Evolutionary conservation across 2,797 vertebrate species (phyloP), one percentile per base, ranked within the genome.

Genomic region (Leptodactylus fallax): DNA sequence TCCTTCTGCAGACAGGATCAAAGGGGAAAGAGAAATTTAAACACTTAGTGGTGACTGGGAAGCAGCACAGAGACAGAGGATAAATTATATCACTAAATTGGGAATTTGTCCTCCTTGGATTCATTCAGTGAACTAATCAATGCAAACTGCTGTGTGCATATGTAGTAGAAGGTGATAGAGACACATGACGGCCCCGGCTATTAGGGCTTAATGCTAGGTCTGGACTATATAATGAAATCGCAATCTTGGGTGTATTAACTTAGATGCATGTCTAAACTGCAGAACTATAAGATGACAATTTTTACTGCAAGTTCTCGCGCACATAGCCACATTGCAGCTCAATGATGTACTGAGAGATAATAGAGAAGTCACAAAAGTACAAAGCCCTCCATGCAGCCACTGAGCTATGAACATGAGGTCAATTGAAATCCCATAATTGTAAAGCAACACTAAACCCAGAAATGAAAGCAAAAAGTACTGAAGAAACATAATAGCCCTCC

Each of bases 1-100:
- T 89, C 47, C 53, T 80, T 53, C 67, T 25, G 61, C 78, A 82
- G 79, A 85, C 17, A 60, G 71, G 69, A 89, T 83, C 72, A 85
- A 89, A 58, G 78, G 79, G 49, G 72, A 86, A 79, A 79, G 17
- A 58, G 36, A 85, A 51, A 56, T 72, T 67, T 72, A 77, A 87
- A 83, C 51, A 53, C 56, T 76, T 71, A 82, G 79, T 17, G 49
- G 55, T 49, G 61, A 25, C 69, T 61, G 19, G 69, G 61, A 84
- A 77, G 25, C 19, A 17, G 36, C 36, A 74, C 16, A 10, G 61
- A 8, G 17, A 87, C 21, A 58, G 25, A 65, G n/a, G 49, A 87
- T 79, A 67, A 83, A 67, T 87, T 72, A 87, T 87, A 67, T 77
- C 58, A 45, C 49, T 45, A 84, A 36, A 78, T 53, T 74, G 79